Evolutionary conservation across 2,113 vertebrate genomes (phyloP).

Genomic region (Prunella himalayana): DNA sequence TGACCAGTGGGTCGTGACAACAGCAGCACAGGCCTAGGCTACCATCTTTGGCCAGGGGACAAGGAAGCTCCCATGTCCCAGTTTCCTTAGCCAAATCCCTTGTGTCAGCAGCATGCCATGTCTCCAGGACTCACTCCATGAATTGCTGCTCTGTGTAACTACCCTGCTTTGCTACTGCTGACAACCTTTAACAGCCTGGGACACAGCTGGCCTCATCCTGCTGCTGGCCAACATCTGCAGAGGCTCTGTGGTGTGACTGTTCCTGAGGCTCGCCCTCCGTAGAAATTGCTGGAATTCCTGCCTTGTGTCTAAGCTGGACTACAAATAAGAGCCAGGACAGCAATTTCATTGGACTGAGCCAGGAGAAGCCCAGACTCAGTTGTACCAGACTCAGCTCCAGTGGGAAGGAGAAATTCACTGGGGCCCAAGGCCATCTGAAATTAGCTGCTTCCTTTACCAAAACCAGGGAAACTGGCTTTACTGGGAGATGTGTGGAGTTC

Average conservation of each 20-base stretch:
- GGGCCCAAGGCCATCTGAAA: background rate
- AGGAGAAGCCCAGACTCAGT: background rate
- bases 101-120: background rate
- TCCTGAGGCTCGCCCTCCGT: background rate
- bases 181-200: background rate
- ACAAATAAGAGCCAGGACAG: background rate
- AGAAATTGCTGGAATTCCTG: background rate
- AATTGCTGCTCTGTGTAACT: background rate
- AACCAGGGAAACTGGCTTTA: background rate
- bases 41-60: background rate
- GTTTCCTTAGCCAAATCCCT: background rate
- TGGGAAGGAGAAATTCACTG: background rate
- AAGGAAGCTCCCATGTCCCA: background rate
- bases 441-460: background rate
- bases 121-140: background rate
- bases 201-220: background rate
- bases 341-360: background rate
- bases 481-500: background rate
- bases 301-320: background rate
- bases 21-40: background rate
- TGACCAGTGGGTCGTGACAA: rapidly evolving
- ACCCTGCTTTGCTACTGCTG: background rate
- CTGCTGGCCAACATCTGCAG: background rate
- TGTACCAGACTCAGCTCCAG: background rate
- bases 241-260: background rate